These are phyloP conservation scores for Isichthys henryi DNA, from an alignment of 2,113 vertebrate species.

Conservation along the genomic window DNA sequence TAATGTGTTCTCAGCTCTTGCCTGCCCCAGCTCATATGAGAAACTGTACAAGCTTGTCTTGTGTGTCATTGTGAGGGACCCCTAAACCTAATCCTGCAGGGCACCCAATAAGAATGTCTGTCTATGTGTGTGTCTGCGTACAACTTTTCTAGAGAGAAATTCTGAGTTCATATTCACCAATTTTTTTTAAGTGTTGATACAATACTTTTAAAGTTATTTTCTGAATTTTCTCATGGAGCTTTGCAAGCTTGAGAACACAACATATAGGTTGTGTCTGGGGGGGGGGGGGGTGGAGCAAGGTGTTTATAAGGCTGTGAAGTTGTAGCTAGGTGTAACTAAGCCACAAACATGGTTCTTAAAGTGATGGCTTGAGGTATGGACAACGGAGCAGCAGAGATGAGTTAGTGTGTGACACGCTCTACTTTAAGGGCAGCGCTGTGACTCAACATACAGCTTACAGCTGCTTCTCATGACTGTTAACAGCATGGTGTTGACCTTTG, in stretches of 20 bases:
- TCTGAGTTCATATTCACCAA: not conserved
- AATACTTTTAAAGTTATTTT: not conserved
- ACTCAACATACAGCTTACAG: conserved; percentile 16
- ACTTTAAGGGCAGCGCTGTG: conserved; percentile 15
- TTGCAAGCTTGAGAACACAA: not conserved
- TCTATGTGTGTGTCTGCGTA: not conserved
- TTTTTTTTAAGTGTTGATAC: not conserved
- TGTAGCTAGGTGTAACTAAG: conserved; percentile 33
- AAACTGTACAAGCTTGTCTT: not conserved
- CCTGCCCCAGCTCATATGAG: not conserved
- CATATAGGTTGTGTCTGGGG: not conserved
- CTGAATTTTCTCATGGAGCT: not conserved
- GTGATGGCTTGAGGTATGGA: not conserved
- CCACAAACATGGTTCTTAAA: not conserved
- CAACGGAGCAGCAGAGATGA: conserved; percentile 8
- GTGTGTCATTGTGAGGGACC: not conserved
- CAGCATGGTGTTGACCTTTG: conserved; percentile 24
- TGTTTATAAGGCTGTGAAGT: not conserved
- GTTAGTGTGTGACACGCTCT: conserved; percentile 31
- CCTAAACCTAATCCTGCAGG: not conserved
- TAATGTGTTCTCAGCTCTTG: not conserved
- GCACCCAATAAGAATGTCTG: conserved; percentile 20
- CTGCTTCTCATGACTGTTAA: conserved; percentile 29
- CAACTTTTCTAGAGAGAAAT: not conserved
- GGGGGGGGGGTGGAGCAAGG: not conserved